Conservation (phyloP, 2,888 invertebrate genomes). For the Scotopteryx bipunctaria region DNA sequence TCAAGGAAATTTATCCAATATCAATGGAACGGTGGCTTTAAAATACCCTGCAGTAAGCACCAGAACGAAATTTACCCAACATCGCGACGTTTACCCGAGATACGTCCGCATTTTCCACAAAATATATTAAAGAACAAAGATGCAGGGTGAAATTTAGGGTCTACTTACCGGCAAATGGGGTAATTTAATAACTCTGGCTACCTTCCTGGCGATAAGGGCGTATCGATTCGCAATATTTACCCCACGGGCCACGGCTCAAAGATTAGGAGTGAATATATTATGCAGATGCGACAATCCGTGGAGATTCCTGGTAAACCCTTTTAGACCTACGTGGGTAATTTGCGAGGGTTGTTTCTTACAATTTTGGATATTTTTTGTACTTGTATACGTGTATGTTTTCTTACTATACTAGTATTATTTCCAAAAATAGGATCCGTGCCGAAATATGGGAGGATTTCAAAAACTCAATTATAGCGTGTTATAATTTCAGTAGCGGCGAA, state of each 20-base stretch:
- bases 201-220: slow-evolving; percentile 53
- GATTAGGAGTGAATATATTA: slow-evolving; percentile 37
- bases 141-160: slow-evolving; percentile 34
- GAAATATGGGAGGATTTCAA: no score
- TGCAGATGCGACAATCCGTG: slow-evolving; percentile 26
- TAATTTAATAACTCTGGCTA: slow-evolving; percentile 64
- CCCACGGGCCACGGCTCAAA: slow-evolving; percentile 46
- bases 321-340: slow-evolving; percentile 7
- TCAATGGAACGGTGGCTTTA: background rate
- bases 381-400: no score
- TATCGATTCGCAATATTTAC: slow-evolving; percentile 71
- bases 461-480: no score
- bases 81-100: slow-evolving; percentile 15
- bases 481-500: no score
- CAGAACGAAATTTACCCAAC: slow-evolving; percentile 11
- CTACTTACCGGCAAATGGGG: slow-evolving; percentile 47
- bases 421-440: no score
- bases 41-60: background rate
- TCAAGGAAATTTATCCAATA: no score
- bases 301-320: slow-evolving; percentile 20
- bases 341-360: slow-evolving; percentile 4
- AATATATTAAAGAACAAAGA: slow-evolving; percentile 39
- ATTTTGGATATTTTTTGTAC: background rate
- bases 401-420: no score
- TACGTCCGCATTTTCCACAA: slow-evolving; percentile 21